phyloP scores from a whole-genome alignment of 53 echinoderm and acorn worm genomes.

The Antedon mediterranea region DNA sequence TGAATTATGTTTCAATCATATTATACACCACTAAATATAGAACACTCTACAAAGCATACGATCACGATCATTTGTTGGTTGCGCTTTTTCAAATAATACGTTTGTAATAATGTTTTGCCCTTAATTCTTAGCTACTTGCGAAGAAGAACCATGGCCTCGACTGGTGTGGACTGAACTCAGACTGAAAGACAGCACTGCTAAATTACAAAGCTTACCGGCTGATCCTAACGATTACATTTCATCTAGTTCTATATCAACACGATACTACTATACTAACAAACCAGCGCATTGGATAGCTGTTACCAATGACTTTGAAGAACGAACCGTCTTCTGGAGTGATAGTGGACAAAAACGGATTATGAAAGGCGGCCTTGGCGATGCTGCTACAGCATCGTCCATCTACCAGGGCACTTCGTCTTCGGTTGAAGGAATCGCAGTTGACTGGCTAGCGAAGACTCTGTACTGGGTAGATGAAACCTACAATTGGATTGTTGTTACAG shows the following conservation, averaged over 20 bases:
- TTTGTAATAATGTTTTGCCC: too few species aligned
- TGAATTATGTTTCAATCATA: too few species aligned
- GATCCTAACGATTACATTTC: constrained; percentile 23
- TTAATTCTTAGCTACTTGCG: neutral
- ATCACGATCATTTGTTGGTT: too few species aligned
- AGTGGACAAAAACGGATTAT: constrained; percentile 19
- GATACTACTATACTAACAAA: constrained; percentile 10
- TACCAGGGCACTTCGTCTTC: constrained; percentile 35
- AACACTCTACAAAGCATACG: too few species aligned
- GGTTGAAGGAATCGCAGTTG: constrained; percentile 52
- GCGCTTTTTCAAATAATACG: too few species aligned
- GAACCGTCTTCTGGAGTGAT: constrained; percentile 46
- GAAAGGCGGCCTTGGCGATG: constrained; percentile 31
- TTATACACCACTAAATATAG: too few species aligned
- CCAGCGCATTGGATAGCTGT: constrained; percentile 46
- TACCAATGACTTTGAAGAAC: constrained; percentile 29
- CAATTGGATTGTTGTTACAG: constrained; percentile 67
- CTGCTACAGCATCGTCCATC: constrained; percentile 12
- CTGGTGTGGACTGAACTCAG: constrained; percentile 73
- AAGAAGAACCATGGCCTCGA: constrained; percentile 21
- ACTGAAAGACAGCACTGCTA: constrained; percentile 12
- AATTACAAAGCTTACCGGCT: constrained; percentile 41
- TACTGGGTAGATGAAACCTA: constrained; percentile 63
- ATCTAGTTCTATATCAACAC: constrained; percentile 20
- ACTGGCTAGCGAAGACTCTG: constrained; percentile 61